Conservation (phyloP, 1,140 invertebrate genomes). For the Drosophila nigrodunni region DNA sequence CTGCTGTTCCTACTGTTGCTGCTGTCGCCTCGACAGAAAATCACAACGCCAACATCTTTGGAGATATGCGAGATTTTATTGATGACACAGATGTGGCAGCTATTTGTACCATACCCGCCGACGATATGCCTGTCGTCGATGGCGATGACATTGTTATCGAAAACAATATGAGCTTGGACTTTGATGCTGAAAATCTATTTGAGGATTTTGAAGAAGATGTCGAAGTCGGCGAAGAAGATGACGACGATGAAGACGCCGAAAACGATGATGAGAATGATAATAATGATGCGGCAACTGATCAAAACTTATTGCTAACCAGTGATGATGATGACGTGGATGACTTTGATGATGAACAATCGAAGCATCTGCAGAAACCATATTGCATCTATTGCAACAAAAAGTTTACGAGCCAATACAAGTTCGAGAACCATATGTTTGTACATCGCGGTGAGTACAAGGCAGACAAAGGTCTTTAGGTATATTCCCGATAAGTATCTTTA, state of each 20-base stretch:
- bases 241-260: conserved; percentile 56
- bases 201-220: conserved; percentile 78
- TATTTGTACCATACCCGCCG: conserved; percentile 71
- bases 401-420: conserved; percentile 80
- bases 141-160: conserved; percentile 75
- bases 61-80: conserved; percentile 75
- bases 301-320: conserved; percentile 66
- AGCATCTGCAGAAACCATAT: conserved; percentile 73
- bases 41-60: conserved; percentile 51
- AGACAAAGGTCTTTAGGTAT: background rate
- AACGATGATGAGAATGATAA: conserved; percentile 77
- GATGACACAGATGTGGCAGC: conserved; percentile 72
- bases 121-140: conserved; percentile 72
- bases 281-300: conserved; percentile 62
- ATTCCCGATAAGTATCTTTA: background rate
- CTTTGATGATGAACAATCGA: conserved; percentile 72
- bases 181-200: conserved; percentile 77
- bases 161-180: conserved; percentile 74
- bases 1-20: background rate
- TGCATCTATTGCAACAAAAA: conserved; percentile 78
- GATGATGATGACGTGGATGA: conserved; percentile 74
- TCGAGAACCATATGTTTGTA: conserved; percentile 82
- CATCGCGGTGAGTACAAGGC: conserved; percentile 62
- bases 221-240: conserved; percentile 55
- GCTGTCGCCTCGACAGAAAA: conserved; percentile 9